Percentiles rank a stretch among this genome's conserved stretches.
These are phyloP conservation scores for Pyxicephalus adspersus DNA, from an alignment of 2,113 vertebrate species.

Conservation along the genomic window DNA sequence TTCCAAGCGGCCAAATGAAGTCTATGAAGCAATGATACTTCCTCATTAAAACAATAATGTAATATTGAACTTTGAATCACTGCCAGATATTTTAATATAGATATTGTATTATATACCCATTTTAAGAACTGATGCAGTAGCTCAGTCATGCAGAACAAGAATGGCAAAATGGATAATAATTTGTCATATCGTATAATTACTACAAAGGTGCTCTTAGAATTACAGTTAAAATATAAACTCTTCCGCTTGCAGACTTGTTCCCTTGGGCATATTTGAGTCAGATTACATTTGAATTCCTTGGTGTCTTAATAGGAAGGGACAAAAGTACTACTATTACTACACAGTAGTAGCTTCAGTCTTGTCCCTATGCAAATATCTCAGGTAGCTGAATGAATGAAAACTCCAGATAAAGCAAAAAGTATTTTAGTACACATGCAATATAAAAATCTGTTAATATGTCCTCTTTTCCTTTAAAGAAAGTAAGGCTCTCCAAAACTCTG, in stretches of 20 bases:
- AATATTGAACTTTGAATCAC: constrained; percentile 71
- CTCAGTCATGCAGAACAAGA: constrained; percentile 59
- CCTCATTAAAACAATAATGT: constrained; percentile 83
- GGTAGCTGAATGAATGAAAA: background rate
- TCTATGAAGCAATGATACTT: constrained; percentile 80
- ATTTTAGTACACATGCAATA: too few species aligned
- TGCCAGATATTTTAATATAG: constrained; percentile 74
- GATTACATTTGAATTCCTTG: background rate
- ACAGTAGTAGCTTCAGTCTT: too few species aligned
- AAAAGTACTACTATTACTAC: too few species aligned
- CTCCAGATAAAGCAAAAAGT: background rate
- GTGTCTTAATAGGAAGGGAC: too few species aligned
- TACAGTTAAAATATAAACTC: constrained; percentile 29
- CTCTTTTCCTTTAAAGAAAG: too few species aligned
- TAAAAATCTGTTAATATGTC: too few species aligned
- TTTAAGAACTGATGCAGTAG: constrained; percentile 66
- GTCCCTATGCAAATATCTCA: too few species aligned
- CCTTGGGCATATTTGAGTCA: constrained; percentile 3
- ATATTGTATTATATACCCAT: constrained; percentile 74
- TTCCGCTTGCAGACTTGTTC: constrained; percentile 4
- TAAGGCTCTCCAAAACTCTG: too few species aligned
- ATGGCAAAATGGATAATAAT: constrained; percentile 58
- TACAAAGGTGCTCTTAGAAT: constrained; percentile 14
- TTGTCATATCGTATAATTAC: constrained; percentile 54
- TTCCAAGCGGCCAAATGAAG: constrained; percentile 69